phyloP scores from a whole-genome alignment of 2,888 invertebrate genomes.

The Coelinius sp. region DNA sequence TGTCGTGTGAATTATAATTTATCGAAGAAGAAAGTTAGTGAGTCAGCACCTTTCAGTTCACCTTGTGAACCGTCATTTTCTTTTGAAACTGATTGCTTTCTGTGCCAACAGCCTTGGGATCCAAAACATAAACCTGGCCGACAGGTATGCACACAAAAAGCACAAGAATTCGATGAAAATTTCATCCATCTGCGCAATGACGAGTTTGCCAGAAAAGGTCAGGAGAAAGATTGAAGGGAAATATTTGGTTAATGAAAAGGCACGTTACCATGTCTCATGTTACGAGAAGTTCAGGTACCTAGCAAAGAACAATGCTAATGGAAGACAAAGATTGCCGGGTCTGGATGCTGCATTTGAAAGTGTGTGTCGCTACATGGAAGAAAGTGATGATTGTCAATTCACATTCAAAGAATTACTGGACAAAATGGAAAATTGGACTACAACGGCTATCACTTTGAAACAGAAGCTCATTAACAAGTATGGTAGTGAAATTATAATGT shows the following conservation, averaged over 20 bases:
- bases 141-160: background rate
- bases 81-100: too few species aligned
- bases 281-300: background rate
- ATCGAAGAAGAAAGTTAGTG: background rate
- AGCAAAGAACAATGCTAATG: background rate
- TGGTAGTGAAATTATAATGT: background rate
- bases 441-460: background rate
- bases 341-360: background rate
- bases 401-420: background rate
- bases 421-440: background rate
- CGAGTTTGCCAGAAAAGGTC: background rate
- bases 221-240: background rate
- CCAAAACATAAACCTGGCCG: background rate
- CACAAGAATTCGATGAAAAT: background rate
- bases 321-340: background rate
- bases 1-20: background rate
- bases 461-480: background rate
- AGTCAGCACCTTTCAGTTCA: background rate
- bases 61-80: background rate
- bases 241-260: background rate
- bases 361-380: background rate
- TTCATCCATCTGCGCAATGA: background rate
- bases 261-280: background rate
- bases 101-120: background rate
- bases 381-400: slow-evolving; percentile 1